Evolutionary conservation across 2,797 vertebrate species (phyloP).

Genomic region (Huso huso): DNA sequence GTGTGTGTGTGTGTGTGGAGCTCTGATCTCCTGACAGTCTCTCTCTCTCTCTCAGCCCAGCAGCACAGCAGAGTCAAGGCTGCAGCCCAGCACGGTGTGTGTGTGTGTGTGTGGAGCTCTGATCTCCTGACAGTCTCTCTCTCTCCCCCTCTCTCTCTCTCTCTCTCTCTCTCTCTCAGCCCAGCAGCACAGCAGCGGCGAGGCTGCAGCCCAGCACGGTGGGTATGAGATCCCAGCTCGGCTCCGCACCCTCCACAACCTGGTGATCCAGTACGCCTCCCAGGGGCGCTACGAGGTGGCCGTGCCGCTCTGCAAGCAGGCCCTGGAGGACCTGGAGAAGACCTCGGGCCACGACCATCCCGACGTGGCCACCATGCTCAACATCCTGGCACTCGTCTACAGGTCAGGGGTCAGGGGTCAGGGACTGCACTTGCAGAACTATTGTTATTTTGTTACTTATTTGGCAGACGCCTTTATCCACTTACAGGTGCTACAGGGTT

Average conservation of each 20-base stretch:
- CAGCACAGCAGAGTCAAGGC: too few relatives aligned
- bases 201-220: slow-evolving; percentile 75
- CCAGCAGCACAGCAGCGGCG: slow-evolving; percentile 60
- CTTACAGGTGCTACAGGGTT: slow-evolving; percentile 3
- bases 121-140: neutral
- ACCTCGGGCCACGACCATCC: slow-evolving; percentile 82
- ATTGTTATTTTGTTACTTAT: too few relatives aligned
- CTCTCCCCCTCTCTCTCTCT: neutral
- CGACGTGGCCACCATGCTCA: slow-evolving; percentile 84
- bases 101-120: neutral
- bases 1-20: too few relatives aligned
- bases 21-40: too few relatives aligned
- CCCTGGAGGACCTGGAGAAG: slow-evolving; percentile 81
- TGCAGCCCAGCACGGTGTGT: too few relatives aligned
- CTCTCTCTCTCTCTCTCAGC: slow-evolving; percentile 45
- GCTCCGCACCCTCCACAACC: slow-evolving; percentile 77
- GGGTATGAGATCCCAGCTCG: slow-evolving; percentile 81
- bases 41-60: too few relatives aligned
- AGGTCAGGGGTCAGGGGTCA: slow-evolving; percentile 49
- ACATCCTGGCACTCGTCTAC: slow-evolving; percentile 82
- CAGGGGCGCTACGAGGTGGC: slow-evolving; percentile 83
- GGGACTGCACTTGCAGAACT: too few relatives aligned
- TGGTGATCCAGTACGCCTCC: slow-evolving; percentile 85
- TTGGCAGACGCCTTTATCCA: too few relatives aligned
- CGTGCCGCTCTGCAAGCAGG: slow-evolving; percentile 82